Evolutionary conservation across 53 echinoderm and acorn worm genomes (phyloP).

Genomic region (Astropecten irregularis): DNA sequence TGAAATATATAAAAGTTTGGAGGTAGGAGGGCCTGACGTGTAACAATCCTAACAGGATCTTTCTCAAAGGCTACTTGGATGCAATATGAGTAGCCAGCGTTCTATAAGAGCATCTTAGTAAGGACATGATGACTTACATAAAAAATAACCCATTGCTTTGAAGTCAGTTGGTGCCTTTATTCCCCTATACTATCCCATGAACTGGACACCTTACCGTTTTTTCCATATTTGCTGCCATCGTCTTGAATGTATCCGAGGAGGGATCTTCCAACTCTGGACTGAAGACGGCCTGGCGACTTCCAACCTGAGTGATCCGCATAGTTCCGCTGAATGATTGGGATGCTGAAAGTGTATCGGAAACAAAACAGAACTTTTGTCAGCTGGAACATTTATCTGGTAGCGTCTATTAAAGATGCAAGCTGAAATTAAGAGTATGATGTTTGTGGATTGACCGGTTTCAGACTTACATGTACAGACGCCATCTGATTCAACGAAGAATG

Average conservation of each 20-base stretch:
- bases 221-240: slow-evolving; percentile 36
- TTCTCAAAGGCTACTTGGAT: too few species aligned
- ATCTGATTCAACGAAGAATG: slow-evolving; percentile 3
- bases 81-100: too few species aligned
- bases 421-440: too few species aligned
- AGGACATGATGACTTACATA: too few species aligned
- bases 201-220: slow-evolving; percentile 32
- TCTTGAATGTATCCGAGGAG: slow-evolving; percentile 8
- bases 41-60: too few species aligned
- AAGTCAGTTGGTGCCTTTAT: too few species aligned
- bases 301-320: slow-evolving; percentile 37
- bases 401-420: neutral
- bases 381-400: neutral
- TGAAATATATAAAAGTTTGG: too few species aligned
- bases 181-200: too few species aligned
- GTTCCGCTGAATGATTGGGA: slow-evolving; percentile 14
- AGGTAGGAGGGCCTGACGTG: too few species aligned
- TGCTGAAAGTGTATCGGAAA: neutral
- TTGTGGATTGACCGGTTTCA: too few species aligned
- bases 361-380: neutral
- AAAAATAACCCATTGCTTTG: too few species aligned
- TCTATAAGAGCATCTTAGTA: too few species aligned
- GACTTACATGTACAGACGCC: slow-evolving; percentile 20
- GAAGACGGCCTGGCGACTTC: slow-evolving; percentile 13
- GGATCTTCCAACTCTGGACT: slow-evolving; percentile 35